Base-by-base conservation (phyloP, 23 tunicate species). In the Clavelina lepadiformis region DNA sequence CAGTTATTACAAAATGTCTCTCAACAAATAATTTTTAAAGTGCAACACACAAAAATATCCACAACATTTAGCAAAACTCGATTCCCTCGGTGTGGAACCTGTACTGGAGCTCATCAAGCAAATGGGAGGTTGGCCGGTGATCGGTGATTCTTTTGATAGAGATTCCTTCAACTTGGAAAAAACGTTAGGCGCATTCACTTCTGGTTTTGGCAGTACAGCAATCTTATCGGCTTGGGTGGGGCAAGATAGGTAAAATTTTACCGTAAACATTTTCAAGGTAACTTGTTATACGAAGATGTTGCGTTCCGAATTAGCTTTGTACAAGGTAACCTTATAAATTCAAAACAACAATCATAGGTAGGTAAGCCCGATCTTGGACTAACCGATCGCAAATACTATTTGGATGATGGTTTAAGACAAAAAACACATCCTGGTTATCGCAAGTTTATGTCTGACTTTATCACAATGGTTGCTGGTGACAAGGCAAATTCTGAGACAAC, bases 121-220 rank as follows among this genome's bases (percentile, higher is more conserved):
- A 58, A 72, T 74, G 77, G 96, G 96, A 13, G 96, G 96, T 1
- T 70, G 84, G 87, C 96, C 96, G 2, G 79, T 88, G 11, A 19
- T 88, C 18, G 82, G 75, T 3, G 77, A 73, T 24, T 3, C 82
- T 0, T 56, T 77, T 15, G 13, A 37, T 2, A 3, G 66, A 3
- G 0, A 70, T 3, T 30, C 66, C 31, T 56, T 79, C 46, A 33
- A n/a, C 18, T 52, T 88, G 0, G 85, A 79, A 32, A 78, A 73
- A 24, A 36, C 68, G 19, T 50, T 88, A 53, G 86, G 61, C 0
- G 32, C 19, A 3, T 88, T 83, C 30, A 56, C 47, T 2, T 44
- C 78, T 29, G 61, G 31, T 7, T 88, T 31, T 67, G 71, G 72
- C 15, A 65, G 82, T 0, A 31, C 46, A 36, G 82, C 51, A 15